A percentile compares a stretch with the other conserved stretches of the same genome.
Conservation (phyloP, 2,113 vertebrate genomes). For the Mastomys natalensis region DNA sequence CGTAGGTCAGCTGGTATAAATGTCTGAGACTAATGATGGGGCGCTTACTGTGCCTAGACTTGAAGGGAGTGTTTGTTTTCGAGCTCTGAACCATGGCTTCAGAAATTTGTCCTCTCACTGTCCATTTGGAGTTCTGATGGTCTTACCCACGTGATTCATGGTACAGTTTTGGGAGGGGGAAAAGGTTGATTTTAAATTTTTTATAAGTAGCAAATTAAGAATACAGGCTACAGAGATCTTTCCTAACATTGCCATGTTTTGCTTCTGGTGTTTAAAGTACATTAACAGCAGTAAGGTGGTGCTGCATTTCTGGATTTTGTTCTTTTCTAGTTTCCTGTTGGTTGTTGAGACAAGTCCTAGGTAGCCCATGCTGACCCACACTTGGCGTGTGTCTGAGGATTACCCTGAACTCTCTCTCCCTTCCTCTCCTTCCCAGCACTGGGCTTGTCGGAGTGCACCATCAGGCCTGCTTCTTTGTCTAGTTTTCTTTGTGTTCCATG, state of each 20-base stretch:
- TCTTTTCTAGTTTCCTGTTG: not conserved
- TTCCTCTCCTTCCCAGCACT: not conserved
- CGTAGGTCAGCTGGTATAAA: constrained; percentile 66
- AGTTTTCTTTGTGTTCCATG: not conserved
- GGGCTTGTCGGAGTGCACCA: too few species aligned
- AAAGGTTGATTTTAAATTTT: constrained; percentile 8
- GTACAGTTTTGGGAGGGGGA: constrained; percentile 37
- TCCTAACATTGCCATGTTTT: not conserved
- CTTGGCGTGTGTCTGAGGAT: not conserved
- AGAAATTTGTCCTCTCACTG: constrained; percentile 31
- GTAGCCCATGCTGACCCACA: not conserved
- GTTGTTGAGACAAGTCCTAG: not conserved
- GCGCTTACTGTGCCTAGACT: constrained; percentile 1
- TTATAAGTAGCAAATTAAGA: constrained; percentile 20
- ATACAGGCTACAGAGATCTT: not conserved
- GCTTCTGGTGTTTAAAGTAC: constrained; percentile 18
- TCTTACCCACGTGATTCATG: constrained; percentile 12
- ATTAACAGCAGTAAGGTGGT: constrained; percentile 8
- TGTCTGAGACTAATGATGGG: constrained; percentile 24
- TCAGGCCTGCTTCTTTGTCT: not conserved
- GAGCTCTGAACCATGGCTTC: not conserved
- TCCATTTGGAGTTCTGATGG: constrained; percentile 22
- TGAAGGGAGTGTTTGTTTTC: constrained; percentile 53
- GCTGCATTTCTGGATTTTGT: not conserved
- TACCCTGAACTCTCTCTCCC: not conserved